These are phyloP conservation scores for Sigmodon hispidus DNA, from an alignment of 2,113 vertebrate species.

Conservation along the genomic window DNA sequence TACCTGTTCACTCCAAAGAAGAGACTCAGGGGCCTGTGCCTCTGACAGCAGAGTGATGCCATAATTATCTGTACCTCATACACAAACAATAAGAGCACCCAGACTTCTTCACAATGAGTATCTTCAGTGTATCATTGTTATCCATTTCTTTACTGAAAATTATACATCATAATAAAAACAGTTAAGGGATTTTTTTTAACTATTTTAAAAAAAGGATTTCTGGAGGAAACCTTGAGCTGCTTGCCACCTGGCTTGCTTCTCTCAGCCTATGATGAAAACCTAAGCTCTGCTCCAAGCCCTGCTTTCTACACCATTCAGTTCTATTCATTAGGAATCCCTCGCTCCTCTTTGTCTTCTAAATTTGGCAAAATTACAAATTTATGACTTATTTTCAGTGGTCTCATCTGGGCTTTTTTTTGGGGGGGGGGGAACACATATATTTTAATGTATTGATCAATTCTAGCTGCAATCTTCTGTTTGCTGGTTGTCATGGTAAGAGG, in stretches of 20 bases:
- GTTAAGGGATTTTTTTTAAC: too few relatives aligned
- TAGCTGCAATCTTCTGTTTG: not conserved
- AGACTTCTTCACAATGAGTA: not conserved
- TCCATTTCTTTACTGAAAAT: not conserved
- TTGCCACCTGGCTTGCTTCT: not conserved
- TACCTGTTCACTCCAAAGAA: not conserved
- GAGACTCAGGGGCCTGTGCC: not conserved
- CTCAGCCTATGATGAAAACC: not conserved
- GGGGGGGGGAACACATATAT: not conserved
- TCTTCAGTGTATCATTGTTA: not conserved
- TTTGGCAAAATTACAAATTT: conserved; percentile 27
- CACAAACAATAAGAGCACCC: not conserved
- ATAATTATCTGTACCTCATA: not conserved
- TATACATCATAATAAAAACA: not conserved
- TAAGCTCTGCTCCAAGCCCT: not conserved
- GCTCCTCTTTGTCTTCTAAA: not conserved
- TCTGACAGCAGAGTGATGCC: not conserved
- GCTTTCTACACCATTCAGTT: not conserved
- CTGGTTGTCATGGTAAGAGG: not conserved
- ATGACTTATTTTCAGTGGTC: not conserved
- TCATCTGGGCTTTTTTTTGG: not conserved
- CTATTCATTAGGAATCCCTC: not conserved
- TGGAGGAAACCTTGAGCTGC: not conserved
- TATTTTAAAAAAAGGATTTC: not conserved
- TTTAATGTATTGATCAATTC: not conserved